phyloP scores from a whole-genome alignment of 2,888 invertebrate genomes.

The Dorcus hopei region DNA sequence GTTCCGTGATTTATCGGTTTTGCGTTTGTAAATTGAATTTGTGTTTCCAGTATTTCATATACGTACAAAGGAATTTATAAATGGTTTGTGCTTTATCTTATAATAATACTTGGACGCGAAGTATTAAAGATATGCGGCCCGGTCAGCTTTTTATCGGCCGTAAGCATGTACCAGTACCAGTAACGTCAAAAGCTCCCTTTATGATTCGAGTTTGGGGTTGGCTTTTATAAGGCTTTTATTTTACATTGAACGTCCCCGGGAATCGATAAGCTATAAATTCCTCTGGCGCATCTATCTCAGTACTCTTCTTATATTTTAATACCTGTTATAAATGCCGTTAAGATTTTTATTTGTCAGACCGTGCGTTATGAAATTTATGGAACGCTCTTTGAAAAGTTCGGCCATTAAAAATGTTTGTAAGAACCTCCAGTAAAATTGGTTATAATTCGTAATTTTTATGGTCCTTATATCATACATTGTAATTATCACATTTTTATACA shows the following conservation, averaged over 20 bases:
- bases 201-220: constrained; percentile 8
- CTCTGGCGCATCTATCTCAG: not conserved
- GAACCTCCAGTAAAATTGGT: too few species aligned
- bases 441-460: too few species aligned
- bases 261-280: constrained; percentile 12
- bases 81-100: not conserved
- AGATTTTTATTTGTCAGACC: too few species aligned
- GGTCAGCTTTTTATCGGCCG: not conserved
- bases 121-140: constrained; percentile 5
- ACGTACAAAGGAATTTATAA: not conserved
- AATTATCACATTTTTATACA: too few species aligned
- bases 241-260: constrained; percentile 11
- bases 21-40: not conserved
- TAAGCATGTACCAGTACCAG: constrained; percentile 5
- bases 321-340: too few species aligned
- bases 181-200: constrained; percentile 14
- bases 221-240: constrained; percentile 7
- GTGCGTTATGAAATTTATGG: too few species aligned
- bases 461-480: too few species aligned
- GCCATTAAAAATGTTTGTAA: too few species aligned
- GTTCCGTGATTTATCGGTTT: not conserved
- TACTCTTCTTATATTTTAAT: too few species aligned
- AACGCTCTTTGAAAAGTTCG: too few species aligned
- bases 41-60: not conserved
- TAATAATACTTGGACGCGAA: not conserved